Conservation (phyloP, 2,113 vertebrate genomes). For the Amphiprion percula region DNA sequence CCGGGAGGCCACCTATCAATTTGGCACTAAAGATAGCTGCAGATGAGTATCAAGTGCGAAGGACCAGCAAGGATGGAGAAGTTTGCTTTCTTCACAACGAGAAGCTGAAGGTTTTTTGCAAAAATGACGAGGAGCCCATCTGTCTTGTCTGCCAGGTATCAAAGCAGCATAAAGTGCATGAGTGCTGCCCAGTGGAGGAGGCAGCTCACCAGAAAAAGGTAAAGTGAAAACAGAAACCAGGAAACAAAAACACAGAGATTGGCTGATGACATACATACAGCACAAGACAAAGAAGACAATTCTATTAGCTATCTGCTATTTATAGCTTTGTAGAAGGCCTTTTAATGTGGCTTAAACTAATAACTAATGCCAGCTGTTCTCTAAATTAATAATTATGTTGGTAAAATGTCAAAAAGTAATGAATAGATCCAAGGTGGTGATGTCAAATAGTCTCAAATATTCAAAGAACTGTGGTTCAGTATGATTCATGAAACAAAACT, state of each 20-base stretch:
- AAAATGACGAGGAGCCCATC: conserved; percentile 71
- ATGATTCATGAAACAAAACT: too few relatives aligned
- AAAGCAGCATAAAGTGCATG: conserved; percentile 73
- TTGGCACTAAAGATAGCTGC: conserved; percentile 69
- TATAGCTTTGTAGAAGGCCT: neutral
- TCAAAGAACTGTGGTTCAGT: too few relatives aligned
- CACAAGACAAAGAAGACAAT: too few relatives aligned
- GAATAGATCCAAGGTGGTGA: too few relatives aligned
- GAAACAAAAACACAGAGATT: neutral
- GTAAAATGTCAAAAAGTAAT: too few relatives aligned
- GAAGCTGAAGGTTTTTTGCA: conserved; percentile 75
- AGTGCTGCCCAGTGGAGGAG: conserved; percentile 68
- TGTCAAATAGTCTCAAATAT: too few relatives aligned
- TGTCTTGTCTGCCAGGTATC: conserved; percentile 73
- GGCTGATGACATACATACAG: too few relatives aligned
- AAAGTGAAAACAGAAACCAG: conserved; percentile 15
- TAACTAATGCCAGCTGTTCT: neutral
- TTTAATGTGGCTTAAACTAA: neutral
- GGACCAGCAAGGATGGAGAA: neutral
- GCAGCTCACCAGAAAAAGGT: conserved; percentile 76
- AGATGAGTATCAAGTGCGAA: conserved; percentile 51
- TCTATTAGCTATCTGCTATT: neutral
- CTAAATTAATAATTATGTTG: neutral
- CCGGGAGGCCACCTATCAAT: conserved; percentile 76
- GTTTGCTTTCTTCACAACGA: conserved; percentile 68